These are phyloP conservation scores for Amblyjoppa fuscipennis DNA, from an alignment of 2,888 invertebrate genomes.

Conservation along the genomic window DNA sequence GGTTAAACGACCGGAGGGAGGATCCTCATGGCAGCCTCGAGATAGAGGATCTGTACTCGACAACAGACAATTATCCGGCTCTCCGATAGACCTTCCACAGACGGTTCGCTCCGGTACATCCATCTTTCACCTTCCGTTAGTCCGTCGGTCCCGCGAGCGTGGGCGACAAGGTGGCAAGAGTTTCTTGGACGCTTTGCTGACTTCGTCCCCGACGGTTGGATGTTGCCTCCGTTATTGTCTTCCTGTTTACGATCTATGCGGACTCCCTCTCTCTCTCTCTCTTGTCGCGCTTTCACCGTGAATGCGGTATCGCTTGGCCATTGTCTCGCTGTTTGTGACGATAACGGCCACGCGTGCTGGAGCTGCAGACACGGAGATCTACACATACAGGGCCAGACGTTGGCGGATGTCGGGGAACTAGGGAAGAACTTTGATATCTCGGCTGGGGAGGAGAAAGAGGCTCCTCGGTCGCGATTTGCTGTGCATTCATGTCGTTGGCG, in stretches of 20 bases:
- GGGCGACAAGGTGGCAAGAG: constrained; percentile 18
- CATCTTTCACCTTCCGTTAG: constrained; percentile 16
- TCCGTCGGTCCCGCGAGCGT: not conserved
- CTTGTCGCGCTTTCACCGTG: constrained; percentile 57
- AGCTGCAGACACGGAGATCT: not conserved
- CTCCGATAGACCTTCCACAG: constrained; percentile 25
- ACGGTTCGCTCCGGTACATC: not conserved
- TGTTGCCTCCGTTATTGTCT: constrained; percentile 26
- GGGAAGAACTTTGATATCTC: not conserved
- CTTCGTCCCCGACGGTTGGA: constrained; percentile 26
- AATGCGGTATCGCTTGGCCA: constrained; percentile 28
- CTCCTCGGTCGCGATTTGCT: not conserved
- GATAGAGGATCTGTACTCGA: constrained; percentile 7
- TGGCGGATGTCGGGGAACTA: not conserved
- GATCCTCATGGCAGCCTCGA: constrained; percentile 1
- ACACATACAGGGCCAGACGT: not conserved
- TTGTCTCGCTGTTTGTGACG: constrained; percentile 48
- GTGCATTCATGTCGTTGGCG: not conserved
- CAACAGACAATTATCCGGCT: constrained; percentile 48
- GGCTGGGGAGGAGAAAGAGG: not conserved
- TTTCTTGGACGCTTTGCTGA: constrained; percentile 31
- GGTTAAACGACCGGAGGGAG: not conserved
- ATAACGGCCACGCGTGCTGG: constrained; percentile 7
- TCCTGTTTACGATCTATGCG: constrained; percentile 50
- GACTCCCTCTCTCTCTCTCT: constrained; percentile 7